These are phyloP conservation scores for Nanorana parkeri DNA, from an alignment of 2,113 vertebrate genomes.

Conservation along the genomic window DNA sequence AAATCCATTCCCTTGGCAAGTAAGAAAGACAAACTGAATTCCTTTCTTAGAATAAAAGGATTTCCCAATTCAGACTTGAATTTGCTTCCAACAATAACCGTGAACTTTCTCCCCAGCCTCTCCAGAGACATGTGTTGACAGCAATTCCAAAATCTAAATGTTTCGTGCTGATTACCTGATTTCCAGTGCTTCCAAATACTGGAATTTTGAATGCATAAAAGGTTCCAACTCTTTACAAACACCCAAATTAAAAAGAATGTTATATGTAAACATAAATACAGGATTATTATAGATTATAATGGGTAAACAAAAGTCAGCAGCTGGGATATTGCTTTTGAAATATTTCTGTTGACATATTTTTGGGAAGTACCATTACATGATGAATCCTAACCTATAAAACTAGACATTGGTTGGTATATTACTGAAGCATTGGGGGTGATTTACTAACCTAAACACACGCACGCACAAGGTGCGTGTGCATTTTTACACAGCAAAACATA, in stretches of 20 bases:
- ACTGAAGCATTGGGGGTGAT: no score
- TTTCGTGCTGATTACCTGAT: slow-evolving; percentile 48
- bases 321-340: no score
- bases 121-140: slow-evolving; percentile 47
- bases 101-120: slow-evolving; percentile 49
- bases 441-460: no score
- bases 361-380: no score
- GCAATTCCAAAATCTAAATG: slow-evolving; percentile 43
- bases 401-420: no score
- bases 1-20: slow-evolving; percentile 43
- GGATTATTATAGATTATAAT: not conserved
- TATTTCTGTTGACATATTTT: no score
- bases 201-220: slow-evolving; percentile 25
- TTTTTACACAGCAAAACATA: no score
- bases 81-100: slow-evolving; percentile 54
- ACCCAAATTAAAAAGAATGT: not conserved
- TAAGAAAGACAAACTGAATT: slow-evolving; percentile 51
- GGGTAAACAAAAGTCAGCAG: not conserved
- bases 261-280: not conserved
- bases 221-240: not conserved
- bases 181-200: slow-evolving; percentile 18
- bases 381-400: no score
- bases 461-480: no score
- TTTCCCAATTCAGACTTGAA: slow-evolving; percentile 52
- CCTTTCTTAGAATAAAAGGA: slow-evolving; percentile 52